Base-by-base conservation (phyloP, 2,797 vertebrate genomes). In the Acipenser oxyrinchus region DNA sequence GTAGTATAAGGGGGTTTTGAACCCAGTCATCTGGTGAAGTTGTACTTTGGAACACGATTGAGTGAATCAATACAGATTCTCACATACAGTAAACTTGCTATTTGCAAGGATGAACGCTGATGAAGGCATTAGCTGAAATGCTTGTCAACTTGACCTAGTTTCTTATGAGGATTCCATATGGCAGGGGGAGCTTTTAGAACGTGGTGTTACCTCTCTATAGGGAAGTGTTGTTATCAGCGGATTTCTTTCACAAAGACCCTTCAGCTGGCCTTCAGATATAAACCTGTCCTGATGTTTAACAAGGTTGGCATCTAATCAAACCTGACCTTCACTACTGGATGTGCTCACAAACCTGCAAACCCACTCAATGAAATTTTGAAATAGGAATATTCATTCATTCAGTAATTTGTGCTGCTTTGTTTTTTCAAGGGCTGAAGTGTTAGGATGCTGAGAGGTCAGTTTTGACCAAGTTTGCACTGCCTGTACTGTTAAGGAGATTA, bases 291-390 rank as follows among this genome's bases (percentile, higher is more conserved):
- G 53, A 55, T n/a, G 53, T 55, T 55, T 55, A 55, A 55, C 7
- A 55, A 55, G 53, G 53, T 55, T 55, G n/a, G n/a, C 53, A 55
- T 55, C 53, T 55, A 55, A 55, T 55, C 53, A 55, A n/a, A 55
- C 10, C 53, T 55, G 53, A 55, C 53, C 53, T 55, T 55, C 53
- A 55, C 53, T 55, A n/a, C 53, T n/a, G 9, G 53, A 55, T 55
- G 53, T 55, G 53, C 53, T 55, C 53, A 55, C 53, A 55, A 55
- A 55, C 10, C 53, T 55, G 6, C 7, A 55, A 10, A 55, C 6
- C 53, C n/a, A 10, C 53, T 55, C 53, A 55, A 55, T 55, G 53
- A 55, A 55, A 55, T 55, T 55, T 55, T 55, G 5, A 55, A 8
- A 55, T 7, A 55, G 53, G 53, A 55, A 6, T n/a, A 55, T 55